These are phyloP conservation scores for Agonum fuliginosum DNA, from an alignment of 2,888 invertebrate genomes.

Conservation along the genomic window DNA sequence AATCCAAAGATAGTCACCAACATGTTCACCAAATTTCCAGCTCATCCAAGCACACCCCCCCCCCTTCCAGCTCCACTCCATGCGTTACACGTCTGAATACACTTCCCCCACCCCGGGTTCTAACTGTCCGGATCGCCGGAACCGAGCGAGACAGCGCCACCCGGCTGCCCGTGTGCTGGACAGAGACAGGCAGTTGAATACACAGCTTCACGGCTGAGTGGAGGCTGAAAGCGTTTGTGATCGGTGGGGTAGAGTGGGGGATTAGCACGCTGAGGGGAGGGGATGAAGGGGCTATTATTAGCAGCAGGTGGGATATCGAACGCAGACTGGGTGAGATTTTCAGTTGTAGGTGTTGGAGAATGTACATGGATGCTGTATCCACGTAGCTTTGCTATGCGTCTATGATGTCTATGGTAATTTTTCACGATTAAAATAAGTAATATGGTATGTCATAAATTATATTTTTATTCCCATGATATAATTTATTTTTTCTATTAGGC, in stretches of 20 bases:
- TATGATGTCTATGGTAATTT: too few relatives aligned
- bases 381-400: too few relatives aligned
- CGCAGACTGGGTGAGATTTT: neutral
- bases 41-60: neutral
- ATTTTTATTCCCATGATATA: too few relatives aligned
- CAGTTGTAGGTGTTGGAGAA: neutral
- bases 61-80: neutral
- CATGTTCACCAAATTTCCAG: neutral
- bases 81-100: neutral
- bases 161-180: neutral
- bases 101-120: neutral
- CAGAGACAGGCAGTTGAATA: neutral
- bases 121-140: neutral
- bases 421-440: too few relatives aligned
- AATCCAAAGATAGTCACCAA: too few relatives aligned
- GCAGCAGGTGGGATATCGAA: neutral
- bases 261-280: neutral
- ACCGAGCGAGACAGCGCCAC: neutral
- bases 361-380: neutral
- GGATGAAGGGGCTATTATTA: slow-evolving; percentile 5
- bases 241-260: neutral
- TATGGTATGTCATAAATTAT: too few relatives aligned
- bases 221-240: slow-evolving; percentile 10
- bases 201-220: neutral
- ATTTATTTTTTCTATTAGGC: too few relatives aligned